Conservation (phyloP, 2,113 vertebrate genomes). For the Amphiprion ocellaris region DNA sequence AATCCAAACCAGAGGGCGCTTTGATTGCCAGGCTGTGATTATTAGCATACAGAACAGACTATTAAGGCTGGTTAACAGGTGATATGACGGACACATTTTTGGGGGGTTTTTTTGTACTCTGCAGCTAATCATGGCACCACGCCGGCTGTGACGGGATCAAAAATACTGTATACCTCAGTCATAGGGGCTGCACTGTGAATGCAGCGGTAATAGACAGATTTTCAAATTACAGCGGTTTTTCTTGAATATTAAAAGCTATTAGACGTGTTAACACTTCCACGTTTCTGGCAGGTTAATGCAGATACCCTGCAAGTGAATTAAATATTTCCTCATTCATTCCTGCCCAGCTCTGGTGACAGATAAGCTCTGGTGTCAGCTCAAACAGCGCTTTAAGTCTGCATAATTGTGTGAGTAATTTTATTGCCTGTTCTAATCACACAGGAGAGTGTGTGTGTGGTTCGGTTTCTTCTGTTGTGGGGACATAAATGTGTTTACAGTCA, state of each 20-base stretch:
- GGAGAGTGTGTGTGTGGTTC: no score
- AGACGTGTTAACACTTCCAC: constrained; percentile 28
- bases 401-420: constrained; percentile 18
- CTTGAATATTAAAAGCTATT: constrained; percentile 38
- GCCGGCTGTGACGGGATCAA: constrained; percentile 21
- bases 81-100: constrained; percentile 36
- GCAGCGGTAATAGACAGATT: constrained; percentile 18
- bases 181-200: constrained; percentile 14
- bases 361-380: constrained; percentile 36
- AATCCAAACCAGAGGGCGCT: not conserved
- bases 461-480: no score
- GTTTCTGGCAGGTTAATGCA: constrained; percentile 41
- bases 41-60: constrained; percentile 13
- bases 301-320: constrained; percentile 22
- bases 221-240: constrained; percentile 28
- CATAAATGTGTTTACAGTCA: no score
- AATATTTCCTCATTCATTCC: constrained; percentile 31
- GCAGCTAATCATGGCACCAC: constrained; percentile 22
- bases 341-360: constrained; percentile 23
- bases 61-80: constrained; percentile 24
- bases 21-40: constrained; percentile 24
- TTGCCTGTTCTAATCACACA: not conserved
- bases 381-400: constrained; percentile 25
- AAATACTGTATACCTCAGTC: not conserved
- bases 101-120: constrained; percentile 1